These are phyloP conservation scores for Goniozus legneri DNA, from an alignment of 1,140 invertebrate species.

Conservation along the genomic window DNA sequence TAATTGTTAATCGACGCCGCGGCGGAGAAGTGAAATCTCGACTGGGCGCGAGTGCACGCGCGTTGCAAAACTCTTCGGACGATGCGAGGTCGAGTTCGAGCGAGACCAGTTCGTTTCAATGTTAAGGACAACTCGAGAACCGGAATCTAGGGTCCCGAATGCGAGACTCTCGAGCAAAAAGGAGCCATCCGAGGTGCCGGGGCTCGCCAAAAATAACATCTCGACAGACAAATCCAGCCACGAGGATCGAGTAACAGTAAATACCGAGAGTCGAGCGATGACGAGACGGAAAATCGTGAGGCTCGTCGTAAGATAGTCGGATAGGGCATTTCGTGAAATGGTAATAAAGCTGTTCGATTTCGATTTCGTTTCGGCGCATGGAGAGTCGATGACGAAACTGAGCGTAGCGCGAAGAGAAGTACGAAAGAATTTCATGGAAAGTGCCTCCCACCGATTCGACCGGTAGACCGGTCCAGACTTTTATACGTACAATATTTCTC, in stretches of 20 bases:
- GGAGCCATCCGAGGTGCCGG: no score
- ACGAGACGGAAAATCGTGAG: no score
- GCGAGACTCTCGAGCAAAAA: conserved; percentile 12
- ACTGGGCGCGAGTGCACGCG: no score
- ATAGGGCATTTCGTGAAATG: background rate
- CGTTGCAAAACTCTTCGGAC: conserved; percentile 26
- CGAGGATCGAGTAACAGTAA: no score
- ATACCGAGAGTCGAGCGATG: no score
- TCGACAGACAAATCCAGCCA: no score
- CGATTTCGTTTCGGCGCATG: conserved; percentile 18
- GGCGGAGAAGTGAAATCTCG: conserved; percentile 29
- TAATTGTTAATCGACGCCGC: no score
- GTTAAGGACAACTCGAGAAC: conserved; percentile 27
- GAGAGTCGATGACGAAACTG: conserved; percentile 22
- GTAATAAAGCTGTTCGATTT: conserved; percentile 21
- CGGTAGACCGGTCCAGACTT: background rate
- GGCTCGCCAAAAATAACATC: no score
- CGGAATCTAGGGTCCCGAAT: conserved; percentile 17
- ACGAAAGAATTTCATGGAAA: conserved; percentile 34
- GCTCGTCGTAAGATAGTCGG: no score
- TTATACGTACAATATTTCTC: conserved; percentile 4
- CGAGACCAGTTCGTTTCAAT: conserved; percentile 20
- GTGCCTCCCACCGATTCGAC: conserved; percentile 15
- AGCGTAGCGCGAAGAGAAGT: conserved; percentile 15
- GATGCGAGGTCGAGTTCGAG: conserved; percentile 23